phyloP scores from a whole-genome alignment of 1,140 invertebrate genomes.

The Pygmarrhopalites habei region DNA sequence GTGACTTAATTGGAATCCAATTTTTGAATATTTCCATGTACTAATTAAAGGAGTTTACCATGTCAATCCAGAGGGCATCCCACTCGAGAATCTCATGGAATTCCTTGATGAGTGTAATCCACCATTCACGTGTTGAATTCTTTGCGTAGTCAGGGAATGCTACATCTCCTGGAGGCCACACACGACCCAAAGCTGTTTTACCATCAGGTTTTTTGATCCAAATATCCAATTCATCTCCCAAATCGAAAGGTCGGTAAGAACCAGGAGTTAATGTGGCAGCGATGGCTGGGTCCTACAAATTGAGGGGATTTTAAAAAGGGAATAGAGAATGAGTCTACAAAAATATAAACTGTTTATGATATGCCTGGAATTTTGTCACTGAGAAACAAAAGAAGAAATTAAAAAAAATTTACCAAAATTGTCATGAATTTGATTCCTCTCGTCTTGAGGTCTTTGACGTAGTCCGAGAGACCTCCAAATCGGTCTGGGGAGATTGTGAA shows the following conservation, averaged over 20 bases:
- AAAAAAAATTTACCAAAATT: constrained; percentile 18
- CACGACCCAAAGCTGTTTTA: constrained; percentile 35
- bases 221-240: constrained; percentile 32
- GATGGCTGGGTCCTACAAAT: constrained; percentile 29
- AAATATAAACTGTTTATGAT: background rate
- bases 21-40: background rate
- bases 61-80: constrained; percentile 38
- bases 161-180: constrained; percentile 43
- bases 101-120: constrained; percentile 19
- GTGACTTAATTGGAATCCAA: background rate
- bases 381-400: background rate
- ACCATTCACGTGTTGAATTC: constrained; percentile 25
- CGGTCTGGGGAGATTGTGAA: constrained; percentile 17
- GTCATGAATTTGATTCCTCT: constrained; percentile 42
- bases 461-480: constrained; percentile 53
- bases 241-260: constrained; percentile 27
- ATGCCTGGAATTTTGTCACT: background rate
- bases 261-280: constrained; percentile 22
- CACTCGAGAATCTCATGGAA: constrained; percentile 32
- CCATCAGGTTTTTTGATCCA: constrained; percentile 33
- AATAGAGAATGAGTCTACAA: background rate
- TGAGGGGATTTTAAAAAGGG: background rate
- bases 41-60: background rate
- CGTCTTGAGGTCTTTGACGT: constrained; percentile 56
- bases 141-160: constrained; percentile 35